Conservation (phyloP, 30 jellyfish, hydroid and myxozoan species). For the Catostylus mosaicus region DNA sequence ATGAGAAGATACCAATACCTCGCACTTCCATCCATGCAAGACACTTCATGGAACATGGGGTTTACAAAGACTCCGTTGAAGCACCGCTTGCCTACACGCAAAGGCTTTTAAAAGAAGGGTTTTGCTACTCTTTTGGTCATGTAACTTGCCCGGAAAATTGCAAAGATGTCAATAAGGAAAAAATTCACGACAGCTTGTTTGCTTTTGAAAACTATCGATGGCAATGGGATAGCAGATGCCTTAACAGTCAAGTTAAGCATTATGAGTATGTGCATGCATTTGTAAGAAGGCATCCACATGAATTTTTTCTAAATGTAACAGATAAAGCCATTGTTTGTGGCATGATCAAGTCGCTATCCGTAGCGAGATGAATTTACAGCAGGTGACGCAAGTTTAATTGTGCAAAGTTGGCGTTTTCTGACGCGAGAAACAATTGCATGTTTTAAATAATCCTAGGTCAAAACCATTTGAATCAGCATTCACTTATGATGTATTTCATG, state of each 20-base stretch:
- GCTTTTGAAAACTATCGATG: slow-evolving; percentile 50
- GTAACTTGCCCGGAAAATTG: slow-evolving; percentile 50
- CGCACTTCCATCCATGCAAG: slow-evolving; percentile 42
- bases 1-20: slow-evolving; percentile 47
- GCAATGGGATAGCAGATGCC: slow-evolving; percentile 62
- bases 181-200: slow-evolving; percentile 33
- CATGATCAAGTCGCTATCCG: not conserved
- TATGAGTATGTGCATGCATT: not conserved
- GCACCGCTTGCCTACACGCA: slow-evolving; percentile 10
- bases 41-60: slow-evolving; percentile 26
- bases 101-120: slow-evolving; percentile 1
- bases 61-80: slow-evolving; percentile 3
- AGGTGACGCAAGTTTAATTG: too few relatives aligned
- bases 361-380: too few relatives aligned
- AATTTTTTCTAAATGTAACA: not conserved
- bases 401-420: too few relatives aligned
- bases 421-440: too few relatives aligned
- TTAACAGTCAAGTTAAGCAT: slow-evolving; percentile 9
- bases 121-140: slow-evolving; percentile 16
- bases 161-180: slow-evolving; percentile 8
- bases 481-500: too few relatives aligned
- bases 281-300: not conserved
- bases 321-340: not conserved
- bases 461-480: too few relatives aligned
- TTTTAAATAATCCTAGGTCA: too few relatives aligned